Evolutionary conservation across 2,888 invertebrate genomes (phyloP).

Genomic region (Hirtodrosophila cameraria): DNA sequence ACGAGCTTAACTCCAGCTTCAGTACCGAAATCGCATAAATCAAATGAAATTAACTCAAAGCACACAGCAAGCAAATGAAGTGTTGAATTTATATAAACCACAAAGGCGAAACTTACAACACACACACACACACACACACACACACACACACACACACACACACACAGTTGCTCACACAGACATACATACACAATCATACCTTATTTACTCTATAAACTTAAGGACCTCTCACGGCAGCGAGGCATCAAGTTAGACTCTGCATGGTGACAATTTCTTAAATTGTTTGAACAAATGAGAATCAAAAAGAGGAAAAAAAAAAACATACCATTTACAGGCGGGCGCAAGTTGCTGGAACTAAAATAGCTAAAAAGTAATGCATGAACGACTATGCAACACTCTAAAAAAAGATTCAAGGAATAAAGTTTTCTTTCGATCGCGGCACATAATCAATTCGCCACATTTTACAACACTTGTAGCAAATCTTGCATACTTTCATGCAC

Average conservation of each 20-base stretch:
- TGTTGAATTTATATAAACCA: conserved; percentile 57
- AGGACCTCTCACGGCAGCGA: conserved; percentile 15
- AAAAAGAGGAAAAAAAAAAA: conserved; percentile 37
- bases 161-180: too few relatives aligned
- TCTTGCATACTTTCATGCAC: too few relatives aligned
- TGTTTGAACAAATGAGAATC: conserved; percentile 65
- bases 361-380: background rate
- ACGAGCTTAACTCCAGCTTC: conserved; percentile 33
- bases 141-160: conserved; percentile 9
- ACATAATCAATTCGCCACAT: too few relatives aligned
- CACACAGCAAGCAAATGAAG: conserved; percentile 50
- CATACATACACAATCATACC: conserved; percentile 53
- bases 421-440: too few relatives aligned
- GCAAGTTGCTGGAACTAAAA: conserved; percentile 43
- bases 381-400: conserved; percentile 8
- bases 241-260: conserved; percentile 34
- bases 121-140: conserved; percentile 5
- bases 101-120: conserved; percentile 39
- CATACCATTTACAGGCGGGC: conserved; percentile 42
- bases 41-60: conserved; percentile 69
- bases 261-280: conserved; percentile 73
- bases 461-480: too few relatives aligned
- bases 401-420: too few relatives aligned
- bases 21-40: conserved; percentile 56
- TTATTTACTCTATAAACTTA: conserved; percentile 66